phyloP scores from a whole-genome alignment of 2,113 vertebrate genomes.

The Megaceryle torquata region DNA sequence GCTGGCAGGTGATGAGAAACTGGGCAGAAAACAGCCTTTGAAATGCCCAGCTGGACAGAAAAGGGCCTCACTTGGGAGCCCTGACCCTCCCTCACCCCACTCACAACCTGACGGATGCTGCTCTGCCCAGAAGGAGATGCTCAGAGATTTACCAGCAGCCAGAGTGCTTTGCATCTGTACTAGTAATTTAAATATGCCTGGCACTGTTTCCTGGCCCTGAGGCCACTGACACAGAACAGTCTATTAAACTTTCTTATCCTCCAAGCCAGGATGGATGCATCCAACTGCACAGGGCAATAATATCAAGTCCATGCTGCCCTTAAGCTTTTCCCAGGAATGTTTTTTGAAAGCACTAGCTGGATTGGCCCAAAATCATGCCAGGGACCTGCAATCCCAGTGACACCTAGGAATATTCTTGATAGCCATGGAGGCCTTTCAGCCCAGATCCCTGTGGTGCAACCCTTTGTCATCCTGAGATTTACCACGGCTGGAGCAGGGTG shows the following conservation, averaged over 20 bases:
- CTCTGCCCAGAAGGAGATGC: not conserved
- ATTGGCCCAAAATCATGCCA: not conserved
- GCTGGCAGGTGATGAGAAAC: not conserved
- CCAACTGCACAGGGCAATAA: not conserved
- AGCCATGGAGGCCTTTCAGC: not conserved
- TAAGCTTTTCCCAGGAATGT: not conserved
- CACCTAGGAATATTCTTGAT: not conserved
- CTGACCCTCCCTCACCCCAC: not conserved
- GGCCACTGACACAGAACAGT: not conserved
- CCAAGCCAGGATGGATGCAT: not conserved
- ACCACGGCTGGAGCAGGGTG: not conserved
- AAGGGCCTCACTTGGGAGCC: not conserved
- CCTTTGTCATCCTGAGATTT: not conserved
- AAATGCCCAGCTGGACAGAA: not conserved
- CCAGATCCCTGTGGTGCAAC: not conserved
- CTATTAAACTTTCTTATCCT: not conserved
- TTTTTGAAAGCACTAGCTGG: not conserved
- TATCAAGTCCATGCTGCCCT: not conserved
- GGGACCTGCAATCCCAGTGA: not conserved
- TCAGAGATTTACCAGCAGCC: not conserved
- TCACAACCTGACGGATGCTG: not conserved
- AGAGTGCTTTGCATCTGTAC: not conserved
- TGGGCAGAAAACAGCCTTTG: not conserved
- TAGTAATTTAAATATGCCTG: not conserved
- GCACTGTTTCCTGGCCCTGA: not conserved